Evolutionary conservation across 2,888 invertebrate genomes (phyloP).

Genomic region (Hipparchia sbordonii): DNA sequence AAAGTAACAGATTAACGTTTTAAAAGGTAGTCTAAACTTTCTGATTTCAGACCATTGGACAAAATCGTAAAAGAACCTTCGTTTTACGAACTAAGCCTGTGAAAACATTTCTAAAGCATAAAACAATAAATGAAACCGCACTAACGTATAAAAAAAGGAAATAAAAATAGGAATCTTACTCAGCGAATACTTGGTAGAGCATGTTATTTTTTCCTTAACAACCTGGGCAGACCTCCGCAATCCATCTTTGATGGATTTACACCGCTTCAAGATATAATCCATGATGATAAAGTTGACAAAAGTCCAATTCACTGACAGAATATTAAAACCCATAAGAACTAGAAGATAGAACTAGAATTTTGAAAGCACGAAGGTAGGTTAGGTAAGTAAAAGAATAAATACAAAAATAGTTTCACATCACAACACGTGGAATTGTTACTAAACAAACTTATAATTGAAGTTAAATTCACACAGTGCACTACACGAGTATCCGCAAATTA

Average conservation of each 20-base stretch:
- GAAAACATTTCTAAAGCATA: not conserved
- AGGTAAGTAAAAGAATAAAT: not conserved
- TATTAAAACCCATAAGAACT: no score
- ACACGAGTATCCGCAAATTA: not conserved
- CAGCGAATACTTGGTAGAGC: slow-evolving; percentile 9
- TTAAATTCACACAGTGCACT: not conserved
- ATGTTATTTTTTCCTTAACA: not conserved
- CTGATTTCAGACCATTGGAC: not conserved
- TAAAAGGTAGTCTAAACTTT: no score
- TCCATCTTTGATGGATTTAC: not conserved
- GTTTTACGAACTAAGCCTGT: not conserved
- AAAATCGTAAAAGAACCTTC: not conserved
- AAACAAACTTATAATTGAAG: not conserved
- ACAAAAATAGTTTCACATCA: not conserved
- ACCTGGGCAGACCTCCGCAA: not conserved
- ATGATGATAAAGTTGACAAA: not conserved
- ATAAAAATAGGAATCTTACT: slow-evolving; percentile 2
- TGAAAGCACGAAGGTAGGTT: not conserved
- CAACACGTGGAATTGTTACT: not conserved
- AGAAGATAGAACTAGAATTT: no score
- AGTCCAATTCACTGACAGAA: not conserved
- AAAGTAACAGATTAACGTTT: no score
- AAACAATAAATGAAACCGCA: not conserved
- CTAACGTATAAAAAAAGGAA: slow-evolving; percentile 3
- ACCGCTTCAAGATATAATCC: not conserved